Evolutionary conservation across 2,113 vertebrate genomes (phyloP).

Genomic region (Zapornia atra): DNA sequence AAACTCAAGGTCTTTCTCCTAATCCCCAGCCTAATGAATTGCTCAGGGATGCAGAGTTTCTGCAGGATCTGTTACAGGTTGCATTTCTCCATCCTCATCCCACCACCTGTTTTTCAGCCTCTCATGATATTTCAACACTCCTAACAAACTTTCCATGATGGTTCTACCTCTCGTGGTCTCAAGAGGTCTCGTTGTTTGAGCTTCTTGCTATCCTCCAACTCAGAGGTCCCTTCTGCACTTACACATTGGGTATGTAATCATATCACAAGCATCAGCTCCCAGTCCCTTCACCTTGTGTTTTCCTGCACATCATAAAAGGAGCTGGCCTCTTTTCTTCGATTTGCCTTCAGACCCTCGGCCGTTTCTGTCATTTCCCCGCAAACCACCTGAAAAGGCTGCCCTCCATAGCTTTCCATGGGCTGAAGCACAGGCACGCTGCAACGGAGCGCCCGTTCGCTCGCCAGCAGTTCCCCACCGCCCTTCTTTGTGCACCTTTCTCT

Average conservation of each 20-base stretch:
- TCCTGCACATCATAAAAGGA: background rate
- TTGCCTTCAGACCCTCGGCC: background rate
- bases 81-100: background rate
- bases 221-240: background rate
- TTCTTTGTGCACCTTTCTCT: background rate
- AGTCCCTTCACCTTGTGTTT: background rate
- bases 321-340: background rate
- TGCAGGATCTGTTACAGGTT: background rate
- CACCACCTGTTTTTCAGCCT: background rate
- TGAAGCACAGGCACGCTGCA: background rate
- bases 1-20: background rate
- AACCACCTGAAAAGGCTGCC: background rate
- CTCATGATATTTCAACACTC: background rate
- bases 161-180: background rate
- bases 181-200: background rate
- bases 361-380: background rate
- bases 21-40: background rate
- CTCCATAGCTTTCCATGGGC: background rate
- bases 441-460: rapidly evolving
- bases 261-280: background rate
- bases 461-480: background rate
- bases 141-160: background rate
- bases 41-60: background rate
- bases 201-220: background rate
- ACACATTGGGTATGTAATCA: rapidly evolving